These are phyloP conservation scores for Myotis planiceps DNA, from an alignment of 2,797 vertebrate species.

Conservation along the genomic window DNA sequence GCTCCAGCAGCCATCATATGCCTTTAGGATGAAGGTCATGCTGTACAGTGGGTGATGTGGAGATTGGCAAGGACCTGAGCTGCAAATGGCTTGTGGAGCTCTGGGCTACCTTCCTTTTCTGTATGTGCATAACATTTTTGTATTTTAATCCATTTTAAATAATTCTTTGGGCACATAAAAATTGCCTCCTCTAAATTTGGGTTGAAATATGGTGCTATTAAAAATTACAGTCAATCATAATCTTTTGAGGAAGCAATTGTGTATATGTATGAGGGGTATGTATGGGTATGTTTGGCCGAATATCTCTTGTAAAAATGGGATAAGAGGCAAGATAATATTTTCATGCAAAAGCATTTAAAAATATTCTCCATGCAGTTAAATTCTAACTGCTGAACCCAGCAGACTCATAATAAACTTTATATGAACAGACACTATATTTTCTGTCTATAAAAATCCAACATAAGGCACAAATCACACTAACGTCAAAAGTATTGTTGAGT, in stretches of 20 bases:
- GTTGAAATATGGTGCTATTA: not conserved
- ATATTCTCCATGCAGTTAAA: not conserved
- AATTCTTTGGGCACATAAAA: not conserved
- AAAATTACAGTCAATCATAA: not conserved
- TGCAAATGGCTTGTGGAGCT: not conserved
- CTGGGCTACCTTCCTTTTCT: not conserved
- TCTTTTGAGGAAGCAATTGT: not conserved
- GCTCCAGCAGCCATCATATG: not conserved
- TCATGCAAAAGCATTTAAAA: not conserved
- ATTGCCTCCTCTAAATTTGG: not conserved
- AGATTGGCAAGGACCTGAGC: not conserved
- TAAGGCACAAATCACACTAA: not conserved
- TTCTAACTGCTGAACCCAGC: not conserved
- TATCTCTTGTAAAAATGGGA: not conserved
- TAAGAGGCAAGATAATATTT: slow-evolving; percentile 1
- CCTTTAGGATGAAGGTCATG: not conserved
- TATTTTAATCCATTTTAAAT: not conserved
- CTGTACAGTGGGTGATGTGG: not conserved
- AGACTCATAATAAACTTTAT: not conserved
- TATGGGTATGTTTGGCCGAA: not conserved
- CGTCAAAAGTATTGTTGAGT: not conserved
- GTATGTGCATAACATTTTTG: not conserved
- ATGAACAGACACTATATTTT: not conserved
- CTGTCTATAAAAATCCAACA: not conserved
- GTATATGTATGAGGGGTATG: not conserved